A percentile compares a stretch with the other conserved stretches of the same genome.
Conservation (phyloP, 64 coral and sea anemone genomes). For the Orbicella faveolata region DNA sequence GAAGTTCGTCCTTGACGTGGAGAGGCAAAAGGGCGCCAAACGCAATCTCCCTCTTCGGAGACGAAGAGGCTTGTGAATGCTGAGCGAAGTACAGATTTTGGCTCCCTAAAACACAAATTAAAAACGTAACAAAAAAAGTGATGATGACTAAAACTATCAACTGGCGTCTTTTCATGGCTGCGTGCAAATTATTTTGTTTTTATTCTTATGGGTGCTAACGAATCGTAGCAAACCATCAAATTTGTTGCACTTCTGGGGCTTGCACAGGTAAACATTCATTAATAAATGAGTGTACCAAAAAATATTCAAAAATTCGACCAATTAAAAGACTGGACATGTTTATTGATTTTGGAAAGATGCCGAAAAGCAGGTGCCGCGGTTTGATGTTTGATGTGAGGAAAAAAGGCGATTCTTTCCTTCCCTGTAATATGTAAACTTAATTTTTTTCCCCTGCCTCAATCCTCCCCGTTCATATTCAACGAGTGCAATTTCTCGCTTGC, state of each 20-base stretch:
- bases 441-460: background rate
- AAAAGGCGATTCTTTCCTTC: background rate
- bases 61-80: background rate
- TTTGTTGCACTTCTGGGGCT: background rate
- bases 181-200: background rate
- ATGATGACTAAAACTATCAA: background rate
- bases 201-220: background rate
- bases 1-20: constrained; percentile 1
- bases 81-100: background rate
- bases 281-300: background rate
- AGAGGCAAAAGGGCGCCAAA: constrained; percentile 72
- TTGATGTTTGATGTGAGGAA: background rate
- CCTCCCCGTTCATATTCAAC: background rate
- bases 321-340: background rate
- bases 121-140: background rate
- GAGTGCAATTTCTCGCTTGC: too few species aligned
- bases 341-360: constrained; percentile 5
- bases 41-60: constrained; percentile 35
- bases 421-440: background rate
- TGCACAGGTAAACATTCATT: background rate
- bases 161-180: constrained; percentile 1
- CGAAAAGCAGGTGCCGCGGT: background rate
- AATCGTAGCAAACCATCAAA: background rate
- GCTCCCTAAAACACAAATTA: background rate
- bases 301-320: background rate